Percentiles rank a stretch among this genome's conserved stretches.
Evolutionary conservation across 2,888 invertebrate genomes (phyloP).

Genomic region (Lasioglossum villosulum): DNA sequence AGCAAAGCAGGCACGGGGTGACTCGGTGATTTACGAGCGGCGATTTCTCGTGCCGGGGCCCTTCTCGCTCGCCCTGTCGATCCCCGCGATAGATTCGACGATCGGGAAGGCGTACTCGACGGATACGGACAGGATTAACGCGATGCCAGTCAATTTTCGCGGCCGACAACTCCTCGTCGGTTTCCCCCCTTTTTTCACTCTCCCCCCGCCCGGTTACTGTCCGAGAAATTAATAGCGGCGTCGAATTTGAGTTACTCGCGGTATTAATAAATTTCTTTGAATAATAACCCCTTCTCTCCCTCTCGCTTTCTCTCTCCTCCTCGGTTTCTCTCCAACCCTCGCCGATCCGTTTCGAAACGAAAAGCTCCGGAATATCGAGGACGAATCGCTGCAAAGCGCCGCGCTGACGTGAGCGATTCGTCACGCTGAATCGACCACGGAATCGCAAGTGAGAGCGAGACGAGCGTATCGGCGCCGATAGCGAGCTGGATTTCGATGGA

Average conservation of each 20-base stretch:
- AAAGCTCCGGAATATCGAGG: slow-evolving; percentile 1
- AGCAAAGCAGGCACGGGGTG: slow-evolving; percentile 58
- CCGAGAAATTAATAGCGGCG: slow-evolving; percentile 24
- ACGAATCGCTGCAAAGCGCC: slow-evolving; percentile 13
- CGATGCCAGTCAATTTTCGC: slow-evolving; percentile 60
- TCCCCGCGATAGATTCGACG: slow-evolving; percentile 65
- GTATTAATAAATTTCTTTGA: slow-evolving; percentile 42
- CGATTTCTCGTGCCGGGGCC: slow-evolving; percentile 61
- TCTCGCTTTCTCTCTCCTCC: too few species aligned
- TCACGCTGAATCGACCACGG: not conserved
- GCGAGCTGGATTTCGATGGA: not conserved
- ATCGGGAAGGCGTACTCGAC: slow-evolving; percentile 47
- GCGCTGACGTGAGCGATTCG: slow-evolving; percentile 28
- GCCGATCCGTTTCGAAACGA: not conserved
- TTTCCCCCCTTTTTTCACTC: not conserved
- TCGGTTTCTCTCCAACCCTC: not conserved
- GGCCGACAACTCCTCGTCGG: slow-evolving; percentile 5
- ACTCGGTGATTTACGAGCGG: slow-evolving; percentile 69
- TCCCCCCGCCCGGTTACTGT: too few species aligned
- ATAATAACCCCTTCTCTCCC: slow-evolving; percentile 18
- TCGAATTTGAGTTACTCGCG: slow-evolving; percentile 42
- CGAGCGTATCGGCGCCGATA: not conserved
- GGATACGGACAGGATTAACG: slow-evolving; percentile 59
- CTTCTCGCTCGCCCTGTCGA: slow-evolving; percentile 62
- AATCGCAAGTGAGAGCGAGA: not conserved